Conservation (phyloP, 2,888 invertebrate genomes). For the Megalurothrips usitatus region DNA sequence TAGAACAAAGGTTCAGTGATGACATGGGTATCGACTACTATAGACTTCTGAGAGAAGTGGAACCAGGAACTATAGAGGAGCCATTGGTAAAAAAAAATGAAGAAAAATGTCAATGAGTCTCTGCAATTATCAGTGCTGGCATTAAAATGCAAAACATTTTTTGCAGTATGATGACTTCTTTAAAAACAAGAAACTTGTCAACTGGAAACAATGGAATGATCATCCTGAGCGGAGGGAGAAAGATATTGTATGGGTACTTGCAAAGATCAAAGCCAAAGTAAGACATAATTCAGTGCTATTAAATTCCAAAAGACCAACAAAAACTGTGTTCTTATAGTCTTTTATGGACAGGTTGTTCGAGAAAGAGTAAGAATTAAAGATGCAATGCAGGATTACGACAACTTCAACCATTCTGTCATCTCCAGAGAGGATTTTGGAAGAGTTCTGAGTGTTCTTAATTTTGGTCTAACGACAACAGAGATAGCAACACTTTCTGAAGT, state of each 20-base stretch:
- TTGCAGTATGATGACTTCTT: constrained; percentile 45
- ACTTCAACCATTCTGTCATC: constrained; percentile 58
- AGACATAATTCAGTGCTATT: constrained; percentile 32
- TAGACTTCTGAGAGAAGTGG: constrained; percentile 63
- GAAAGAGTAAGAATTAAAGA: constrained; percentile 62
- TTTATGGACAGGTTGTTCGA: constrained; percentile 53
- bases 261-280: constrained; percentile 61
- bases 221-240: constrained; percentile 50
- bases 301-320: background rate
- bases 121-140: no score
- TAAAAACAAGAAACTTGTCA: constrained; percentile 45
- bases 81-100: constrained; percentile 44
- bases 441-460: constrained; percentile 61
- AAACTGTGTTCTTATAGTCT: background rate
- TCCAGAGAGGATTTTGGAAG: constrained; percentile 65
- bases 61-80: constrained; percentile 46
- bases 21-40: constrained; percentile 72
- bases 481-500: constrained; percentile 66
- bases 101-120: background rate
- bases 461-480: constrained; percentile 62
- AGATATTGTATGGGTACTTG: constrained; percentile 65
- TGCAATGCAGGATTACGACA: constrained; percentile 64
- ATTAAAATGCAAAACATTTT: constrained; percentile 13
- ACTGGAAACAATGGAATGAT: constrained; percentile 43
- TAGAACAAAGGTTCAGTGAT: constrained; percentile 66